Conservation (phyloP, 2,113 vertebrate species). For the Helogale parvula region DNA sequence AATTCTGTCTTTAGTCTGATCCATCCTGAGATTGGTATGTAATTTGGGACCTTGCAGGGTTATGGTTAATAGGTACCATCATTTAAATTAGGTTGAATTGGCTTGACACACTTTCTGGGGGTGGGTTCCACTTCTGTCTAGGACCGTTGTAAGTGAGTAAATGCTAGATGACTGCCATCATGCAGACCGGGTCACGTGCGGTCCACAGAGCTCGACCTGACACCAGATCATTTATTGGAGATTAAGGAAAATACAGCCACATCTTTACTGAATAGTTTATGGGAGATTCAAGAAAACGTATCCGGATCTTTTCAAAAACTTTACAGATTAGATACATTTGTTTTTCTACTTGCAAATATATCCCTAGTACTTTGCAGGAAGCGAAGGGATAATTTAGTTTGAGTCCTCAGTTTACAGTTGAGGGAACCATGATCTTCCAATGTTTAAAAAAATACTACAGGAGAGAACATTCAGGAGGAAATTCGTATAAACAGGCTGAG, state of each 20-base stretch:
- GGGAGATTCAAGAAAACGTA: neutral
- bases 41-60: neutral
- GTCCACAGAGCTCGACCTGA: neutral
- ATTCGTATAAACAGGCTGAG: rapidly evolving
- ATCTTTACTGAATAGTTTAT: neutral
- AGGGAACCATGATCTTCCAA: neutral
- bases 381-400: neutral
- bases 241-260: neutral
- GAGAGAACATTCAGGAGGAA: neutral
- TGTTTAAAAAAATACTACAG: neutral
- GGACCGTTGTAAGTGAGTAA: rapidly evolving
- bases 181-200: rapidly evolving
- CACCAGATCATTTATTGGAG: neutral
- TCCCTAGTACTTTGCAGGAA: neutral
- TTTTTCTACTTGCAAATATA: neutral
- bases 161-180: rapidly evolving
- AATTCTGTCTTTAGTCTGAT: neutral
- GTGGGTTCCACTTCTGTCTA: neutral
- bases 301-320: neutral
- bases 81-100: neutral
- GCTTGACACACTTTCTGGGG: rapidly evolving
- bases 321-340: neutral
- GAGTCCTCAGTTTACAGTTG: neutral
- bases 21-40: neutral
- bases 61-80: neutral